Evolutionary conservation across 2,888 invertebrate species (phyloP), one percentile per base, ranked within the genome.

Genomic region (Eledona agricola): DNA sequence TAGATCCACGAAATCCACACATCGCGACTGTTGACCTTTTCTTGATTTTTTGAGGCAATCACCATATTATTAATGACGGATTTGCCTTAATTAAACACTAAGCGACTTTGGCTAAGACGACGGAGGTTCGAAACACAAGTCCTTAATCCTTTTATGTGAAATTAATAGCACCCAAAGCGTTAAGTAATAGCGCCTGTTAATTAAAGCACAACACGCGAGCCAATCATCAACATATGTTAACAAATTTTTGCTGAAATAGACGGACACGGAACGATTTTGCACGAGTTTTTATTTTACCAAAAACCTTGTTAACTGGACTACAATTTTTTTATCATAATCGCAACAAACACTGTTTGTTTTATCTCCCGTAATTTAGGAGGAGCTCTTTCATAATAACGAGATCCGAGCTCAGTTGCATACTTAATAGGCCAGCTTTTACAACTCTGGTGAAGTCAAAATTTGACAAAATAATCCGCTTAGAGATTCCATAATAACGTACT

Each of bases 221-320:
- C 31, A 56, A 62, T 63, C 67, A 67, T 70, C 67, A 68, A 61
- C 65, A 60, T 62, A 62, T 62, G 59, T 60, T 54, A 50, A 54
- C 54, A 54, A 54, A 54, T 54, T 54, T 54, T 50, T 50, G 50
- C 38, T 38, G 23, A 53, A 45, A 50, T 23, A 29, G 19, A 47
- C 16, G 38, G 9, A 26, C 43, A 50, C 32, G 43, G 37, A 42
- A 38, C 29, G 10, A 22, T 47, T 42, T 32, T 10, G 16, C 31
- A 22, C 17, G 26, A 26, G 15, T 34, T 34, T 34, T 32, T 46
- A n/a, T n/a, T n/a, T n/a, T n/a, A n/a, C n/a, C n/a, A n/a, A n/a
- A n/a, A n/a, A n/a, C n/a, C n/a, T n/a, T n/a, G n/a, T n/a, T n/a
- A n/a, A n/a, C n/a, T n/a, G n/a, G n/a, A n/a, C n/a, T n/a, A n/a